These are phyloP conservation scores for Cheirogaleus major DNA, from an alignment of 2,797 vertebrate species.

Conservation along the genomic window DNA sequence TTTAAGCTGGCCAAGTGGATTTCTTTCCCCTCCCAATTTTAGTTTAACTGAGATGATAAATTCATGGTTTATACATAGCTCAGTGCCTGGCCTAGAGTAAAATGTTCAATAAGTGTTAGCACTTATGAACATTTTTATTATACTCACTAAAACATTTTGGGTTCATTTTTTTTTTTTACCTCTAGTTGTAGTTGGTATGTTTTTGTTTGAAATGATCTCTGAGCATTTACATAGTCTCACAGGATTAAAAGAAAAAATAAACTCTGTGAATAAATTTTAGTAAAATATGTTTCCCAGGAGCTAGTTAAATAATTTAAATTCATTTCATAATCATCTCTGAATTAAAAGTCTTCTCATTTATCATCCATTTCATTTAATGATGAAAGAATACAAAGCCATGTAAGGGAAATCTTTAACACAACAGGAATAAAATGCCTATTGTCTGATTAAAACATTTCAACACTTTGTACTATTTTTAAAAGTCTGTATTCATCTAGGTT, in stretches of 20 bases:
- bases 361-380: constrained; percentile 18
- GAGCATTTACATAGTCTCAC: constrained; percentile 21
- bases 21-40: neutral
- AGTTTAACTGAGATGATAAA: neutral
- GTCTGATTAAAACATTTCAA: neutral
- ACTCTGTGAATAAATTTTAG: constrained; percentile 48
- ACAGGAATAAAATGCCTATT: neutral
- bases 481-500: neutral
- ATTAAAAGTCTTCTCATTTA: constrained; percentile 29
- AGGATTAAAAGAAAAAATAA: constrained; percentile 53
- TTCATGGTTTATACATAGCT: neutral
- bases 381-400: neutral
- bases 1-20: neutral
- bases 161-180: neutral
- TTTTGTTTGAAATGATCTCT: constrained; percentile 58
- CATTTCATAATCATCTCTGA: constrained; percentile 20
- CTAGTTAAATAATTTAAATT: constrained; percentile 56
- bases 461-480: constrained; percentile 13
- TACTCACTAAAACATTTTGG: constrained; percentile 15
- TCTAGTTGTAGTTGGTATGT: neutral
- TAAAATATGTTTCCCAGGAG: constrained; percentile 23
- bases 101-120: neutral
- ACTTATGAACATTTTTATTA: constrained; percentile 27
- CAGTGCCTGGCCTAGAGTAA: neutral
- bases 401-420: constrained; percentile 13